Conservation (phyloP, 2,888 invertebrate species). For the Trichopoda pennipes region DNA sequence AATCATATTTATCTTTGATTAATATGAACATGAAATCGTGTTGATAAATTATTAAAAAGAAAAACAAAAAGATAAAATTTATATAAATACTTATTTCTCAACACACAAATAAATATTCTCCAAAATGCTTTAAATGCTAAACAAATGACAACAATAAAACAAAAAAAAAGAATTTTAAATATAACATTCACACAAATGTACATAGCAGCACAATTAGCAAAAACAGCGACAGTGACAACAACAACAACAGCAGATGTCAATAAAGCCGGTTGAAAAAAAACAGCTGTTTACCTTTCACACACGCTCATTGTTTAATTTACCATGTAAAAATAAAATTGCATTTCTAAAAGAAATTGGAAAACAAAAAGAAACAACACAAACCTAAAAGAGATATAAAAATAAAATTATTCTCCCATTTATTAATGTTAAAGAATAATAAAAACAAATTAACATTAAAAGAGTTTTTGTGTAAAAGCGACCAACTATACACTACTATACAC, state of each 20-base stretch:
- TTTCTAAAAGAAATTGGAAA: slow-evolving; percentile 48
- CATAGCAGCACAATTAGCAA: slow-evolving; percentile 50
- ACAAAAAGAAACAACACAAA: not conserved
- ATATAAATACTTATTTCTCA: not conserved
- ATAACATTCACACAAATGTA: slow-evolving; percentile 52
- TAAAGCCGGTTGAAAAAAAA: slow-evolving; percentile 76
- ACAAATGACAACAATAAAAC: slow-evolving; percentile 13
- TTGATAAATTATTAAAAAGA: not conserved
- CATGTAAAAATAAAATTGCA: slow-evolving; percentile 55
- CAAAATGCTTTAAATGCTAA: slow-evolving; percentile 17
- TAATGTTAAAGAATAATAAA: not conserved
- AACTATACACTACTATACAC: not conserved
- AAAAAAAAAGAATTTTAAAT: not conserved
- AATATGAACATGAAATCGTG: not conserved
- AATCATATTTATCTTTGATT: not conserved
- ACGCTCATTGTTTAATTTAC: slow-evolving; percentile 1
- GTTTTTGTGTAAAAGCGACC: not conserved
- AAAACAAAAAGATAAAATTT: slow-evolving; percentile 7
- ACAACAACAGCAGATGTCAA: slow-evolving; percentile 74
- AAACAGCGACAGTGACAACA: slow-evolving; percentile 43
- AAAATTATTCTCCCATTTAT: slow-evolving; percentile 7
- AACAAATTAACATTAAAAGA: slow-evolving; percentile 17
- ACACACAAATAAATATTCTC: no score
- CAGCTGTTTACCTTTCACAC: slow-evolving; percentile 68
- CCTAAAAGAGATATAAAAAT: not conserved